Base-by-base conservation (phyloP, 2,113 vertebrate species). In the Triplophysa tibetana region DNA sequence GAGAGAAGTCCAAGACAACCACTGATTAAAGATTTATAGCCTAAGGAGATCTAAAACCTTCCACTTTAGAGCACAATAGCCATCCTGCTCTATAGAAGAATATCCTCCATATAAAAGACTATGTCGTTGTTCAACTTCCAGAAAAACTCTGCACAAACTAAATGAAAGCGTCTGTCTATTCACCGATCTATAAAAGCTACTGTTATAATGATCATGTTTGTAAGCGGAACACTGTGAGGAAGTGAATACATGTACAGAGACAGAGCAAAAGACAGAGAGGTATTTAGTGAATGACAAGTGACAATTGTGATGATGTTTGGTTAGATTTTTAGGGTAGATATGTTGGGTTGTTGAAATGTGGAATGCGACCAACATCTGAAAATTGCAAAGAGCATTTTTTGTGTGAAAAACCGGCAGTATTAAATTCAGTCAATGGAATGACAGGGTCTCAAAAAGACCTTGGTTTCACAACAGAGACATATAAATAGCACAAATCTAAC, bases 21-120 rank as follows among this genome's bases (percentile, higher is more conserved):
- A 80, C 90, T 89, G 89, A 91, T 92, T 90, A 91, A 91, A 90
- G 88, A 90, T 92, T 91, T 90, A 92, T 91, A 89, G 80, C 87
- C 85, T 91, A 87, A 87, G 87, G 90, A 90, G 90, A 84, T 38
- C 80, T 41, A 86, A 83, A 89, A 88, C 88, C 85, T 86, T 87
- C 87, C 86, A 86, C 88, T 91, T 89, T 89, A 81, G 85, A 87
- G 87, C 83, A 81, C 70, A 81, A 87, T 86, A 79, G 87, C 78
- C 82, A 80, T 68, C 63, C 72, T 86, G 85, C 82, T 87, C 65
- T 86, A 79, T 61, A 60, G 60, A 82, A 88, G 86, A 78, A 81
- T 88, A 77, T 82, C 11, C n/a, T 60, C n/a, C 13, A 17, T 38
- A 45, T 58, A 43, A 43, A 14, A 1, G 63, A n/a, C 2, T 21